Conservation (phyloP, 1,140 invertebrate species). For the Pseudomyrmex pallidus region DNA sequence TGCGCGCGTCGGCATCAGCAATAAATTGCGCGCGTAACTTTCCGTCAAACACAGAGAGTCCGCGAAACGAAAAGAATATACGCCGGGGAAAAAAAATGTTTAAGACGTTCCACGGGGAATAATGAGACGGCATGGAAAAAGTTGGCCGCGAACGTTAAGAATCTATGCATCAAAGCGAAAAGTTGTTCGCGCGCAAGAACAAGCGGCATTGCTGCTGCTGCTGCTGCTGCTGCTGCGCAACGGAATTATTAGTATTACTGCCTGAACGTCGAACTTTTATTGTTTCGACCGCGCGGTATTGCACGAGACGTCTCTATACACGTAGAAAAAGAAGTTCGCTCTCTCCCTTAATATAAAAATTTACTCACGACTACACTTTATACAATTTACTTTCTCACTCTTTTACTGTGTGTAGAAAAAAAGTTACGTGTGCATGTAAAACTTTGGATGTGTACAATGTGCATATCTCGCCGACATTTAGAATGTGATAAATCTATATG, state of each 20-base stretch:
- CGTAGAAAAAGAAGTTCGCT: constrained; percentile 28
- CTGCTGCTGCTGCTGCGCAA: constrained; percentile 12
- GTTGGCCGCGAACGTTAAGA: constrained; percentile 45
- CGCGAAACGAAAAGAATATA: constrained; percentile 29
- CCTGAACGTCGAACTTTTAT: constrained; percentile 44
- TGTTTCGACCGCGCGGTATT: constrained; percentile 37
- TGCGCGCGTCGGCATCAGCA: constrained; percentile 8
- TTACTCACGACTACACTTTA: background rate
- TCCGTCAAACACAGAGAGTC: constrained; percentile 22
- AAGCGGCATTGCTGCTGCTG: constrained; percentile 2
- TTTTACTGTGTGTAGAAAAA: background rate
- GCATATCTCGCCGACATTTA: background rate
- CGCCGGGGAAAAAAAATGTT: constrained; percentile 29
- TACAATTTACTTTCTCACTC: background rate
- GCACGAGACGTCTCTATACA: background rate
- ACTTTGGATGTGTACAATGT: background rate
- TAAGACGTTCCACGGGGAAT: constrained; percentile 45
- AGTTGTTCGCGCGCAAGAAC: constrained; percentile 28
- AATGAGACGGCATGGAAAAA: constrained; percentile 53
- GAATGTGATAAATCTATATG: background rate
- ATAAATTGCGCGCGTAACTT: constrained; percentile 42
- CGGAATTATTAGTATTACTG: constrained; percentile 43
- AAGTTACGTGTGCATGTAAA: background rate
- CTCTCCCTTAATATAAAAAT: constrained; percentile 17
- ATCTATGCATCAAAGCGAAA: constrained; percentile 53